phyloP scores from a whole-genome alignment of 2,888 invertebrate genomes.

The Ennomos quercinarius region DNA sequence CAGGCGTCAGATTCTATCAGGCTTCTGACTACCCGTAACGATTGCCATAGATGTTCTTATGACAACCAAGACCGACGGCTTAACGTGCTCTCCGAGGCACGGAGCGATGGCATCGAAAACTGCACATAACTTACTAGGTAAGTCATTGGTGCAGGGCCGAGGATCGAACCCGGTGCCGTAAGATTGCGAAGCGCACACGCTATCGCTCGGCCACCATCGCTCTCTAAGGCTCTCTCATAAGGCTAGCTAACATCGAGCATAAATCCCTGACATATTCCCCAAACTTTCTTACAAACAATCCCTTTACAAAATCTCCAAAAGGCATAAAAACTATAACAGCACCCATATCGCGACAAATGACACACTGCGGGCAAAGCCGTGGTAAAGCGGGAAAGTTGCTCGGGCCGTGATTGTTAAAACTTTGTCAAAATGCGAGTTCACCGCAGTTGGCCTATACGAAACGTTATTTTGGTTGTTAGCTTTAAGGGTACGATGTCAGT shows the following conservation, averaged over 20 bases:
- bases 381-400: conserved; percentile 56
- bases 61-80: too few relatives aligned
- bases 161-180: too few relatives aligned
- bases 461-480: conserved; percentile 47
- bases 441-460: conserved; percentile 36
- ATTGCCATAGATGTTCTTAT: too few relatives aligned
- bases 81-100: too few relatives aligned
- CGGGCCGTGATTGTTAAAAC: conserved; percentile 66
- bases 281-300: conserved; percentile 28
- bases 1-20: too few relatives aligned
- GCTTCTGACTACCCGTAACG: too few relatives aligned
- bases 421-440: conserved; percentile 50
- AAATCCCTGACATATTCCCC: conserved; percentile 23
- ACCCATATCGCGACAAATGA: conserved; percentile 59
- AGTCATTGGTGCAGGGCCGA: too few relatives aligned
- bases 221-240: too few relatives aligned
- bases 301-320: conserved; percentile 30
- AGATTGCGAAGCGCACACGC: too few relatives aligned
- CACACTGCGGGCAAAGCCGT: conserved; percentile 54
- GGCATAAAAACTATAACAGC: conserved; percentile 40
- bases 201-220: too few relatives aligned
- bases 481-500: conserved; percentile 20
- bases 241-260: conserved; percentile 9
- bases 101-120: too few relatives aligned
- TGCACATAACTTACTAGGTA: too few relatives aligned